Conservation (phyloP, 2,888 invertebrate species). For the Allacma fusca region DNA sequence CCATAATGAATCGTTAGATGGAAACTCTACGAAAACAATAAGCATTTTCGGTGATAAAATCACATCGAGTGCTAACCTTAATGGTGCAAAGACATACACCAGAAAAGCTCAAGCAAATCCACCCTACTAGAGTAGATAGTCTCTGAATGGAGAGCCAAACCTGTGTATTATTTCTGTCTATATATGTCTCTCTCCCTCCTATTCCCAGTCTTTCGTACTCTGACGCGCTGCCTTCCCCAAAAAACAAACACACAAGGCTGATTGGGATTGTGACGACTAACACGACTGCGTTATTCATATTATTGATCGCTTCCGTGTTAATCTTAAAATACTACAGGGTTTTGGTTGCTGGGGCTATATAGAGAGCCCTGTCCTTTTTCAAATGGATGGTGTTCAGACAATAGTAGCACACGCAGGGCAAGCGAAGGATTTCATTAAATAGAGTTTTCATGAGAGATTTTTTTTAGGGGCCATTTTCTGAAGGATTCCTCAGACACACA, state of each 20-base stretch:
- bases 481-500: no score
- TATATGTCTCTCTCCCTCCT: not conserved
- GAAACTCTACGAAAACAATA: constrained; percentile 16
- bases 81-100: constrained; percentile 15
- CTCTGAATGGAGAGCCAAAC: no score
- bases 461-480: no score
- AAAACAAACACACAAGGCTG: constrained; percentile 1
- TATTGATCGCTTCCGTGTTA: constrained; percentile 27
- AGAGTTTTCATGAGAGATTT: no score
- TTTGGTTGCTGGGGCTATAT: no score
- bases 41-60: constrained; percentile 20
- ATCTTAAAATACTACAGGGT: not conserved
- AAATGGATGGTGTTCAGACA: no score
- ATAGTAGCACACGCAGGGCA: no score
- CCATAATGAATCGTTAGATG: constrained; percentile 14
- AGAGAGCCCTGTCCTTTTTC: no score
- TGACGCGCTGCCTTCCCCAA: no score
- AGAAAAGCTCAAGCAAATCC: not conserved
- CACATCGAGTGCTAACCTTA: constrained; percentile 14
- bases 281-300: constrained; percentile 27
- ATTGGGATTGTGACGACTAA: constrained; percentile 6
- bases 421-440: no score
- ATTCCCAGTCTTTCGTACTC: no score
- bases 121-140: no score
- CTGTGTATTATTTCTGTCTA: not conserved